Evolutionary conservation across 2,797 vertebrate genomes (phyloP), one percentile per base, ranked within the genome.

Genomic region (Poeciliopsis paucimaculata): DNA sequence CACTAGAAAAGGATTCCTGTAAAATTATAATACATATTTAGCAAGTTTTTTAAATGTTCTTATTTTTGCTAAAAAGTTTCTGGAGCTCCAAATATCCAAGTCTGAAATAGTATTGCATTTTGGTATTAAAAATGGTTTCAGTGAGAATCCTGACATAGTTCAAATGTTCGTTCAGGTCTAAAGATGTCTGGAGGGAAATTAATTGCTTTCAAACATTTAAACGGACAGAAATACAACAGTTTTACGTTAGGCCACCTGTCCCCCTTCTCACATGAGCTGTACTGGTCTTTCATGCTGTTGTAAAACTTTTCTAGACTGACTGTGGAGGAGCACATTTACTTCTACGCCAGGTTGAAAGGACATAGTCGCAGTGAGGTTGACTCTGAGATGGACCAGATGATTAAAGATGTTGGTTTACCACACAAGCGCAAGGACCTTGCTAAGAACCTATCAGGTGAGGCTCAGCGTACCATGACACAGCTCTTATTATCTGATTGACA

Each of bases 291-390:
- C 47, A 4, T 39, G 10, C 36, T 73, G 83, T 57, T 79, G 76
- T 70, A 70, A 51, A 73, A 31, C 57, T 47, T 82, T 66, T 16
- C n/a, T 89, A 99, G 98, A 86, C 92, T 99, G 86, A 99, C 98
- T 2, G 98, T 99, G 1, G 98, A 99, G 85, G 98, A 99, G 71
- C 98, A 99, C 90, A 98, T 99, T 90, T 99, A 98, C 96, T 99
- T 99, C 93, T 99, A 99, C 0, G 97, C 96, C 53, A 92, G 97
- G 36, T 95, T 99, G 62, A 99, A 99, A 88, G 98, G 98, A 28
- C 89, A 94, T 49, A 95, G 96, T 0, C 90, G 94, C 60, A 94
- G 95, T 13, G 95, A 98, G 9, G 97, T 98, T 88, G 94, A 97
- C 82, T 89, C 88, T 0, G 98, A 99, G 91, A 96, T 98, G 92